Base-by-base conservation (phyloP, 2,888 invertebrate genomes). In the Leptopilina myrica region DNA sequence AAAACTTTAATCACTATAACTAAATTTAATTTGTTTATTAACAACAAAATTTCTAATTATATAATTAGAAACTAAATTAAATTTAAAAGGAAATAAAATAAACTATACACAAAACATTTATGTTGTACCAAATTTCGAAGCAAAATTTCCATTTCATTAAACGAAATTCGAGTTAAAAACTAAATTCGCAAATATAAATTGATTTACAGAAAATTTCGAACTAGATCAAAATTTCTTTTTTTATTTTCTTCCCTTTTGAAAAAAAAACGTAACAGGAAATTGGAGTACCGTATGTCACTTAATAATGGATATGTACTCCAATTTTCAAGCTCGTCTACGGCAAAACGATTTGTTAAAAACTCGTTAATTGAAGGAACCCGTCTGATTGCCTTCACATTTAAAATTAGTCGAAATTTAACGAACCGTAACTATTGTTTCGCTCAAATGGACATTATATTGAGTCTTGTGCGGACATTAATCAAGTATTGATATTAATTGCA, bases 371-470 rank as follows among this genome's bases (percentile, higher is more conserved):
- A 53, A 69, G 20, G 49, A 69, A 69, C 20, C 26, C 53, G 8
- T 53, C 49, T 69, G 53, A 53, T 53, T 53, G 69, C 26, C n/a
- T 69, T 69, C 20, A 69, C 14, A 20, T 53, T 69, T 49, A 14
- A 15, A 69, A 69, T 26, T 69, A 53, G 53, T 53, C 69, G 49
- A 49, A 69, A 49, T 69, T 53, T 53, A 53, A 69, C 69, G 69
- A 69, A 69, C 49, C 69, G 14, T 49, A 14, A 26, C 49, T 9
- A 69, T 69, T 69, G 53, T 69, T 53, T 26, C 69, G 7, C 26
- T 11, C 7, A 26, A 49, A 69, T 26, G 8, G 15, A 49, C 49
- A 49, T 15, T 14, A 20, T 14, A 20, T 67, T 67, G 67, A 5
- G 14, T 49, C 26, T 49, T 69, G 14, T 49, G 49, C 49, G 49